Percentiles rank a stretch among this genome's conserved stretches.
Conservation (phyloP, 2,113 vertebrate genomes). For the Ctenodactylus gundi region DNA sequence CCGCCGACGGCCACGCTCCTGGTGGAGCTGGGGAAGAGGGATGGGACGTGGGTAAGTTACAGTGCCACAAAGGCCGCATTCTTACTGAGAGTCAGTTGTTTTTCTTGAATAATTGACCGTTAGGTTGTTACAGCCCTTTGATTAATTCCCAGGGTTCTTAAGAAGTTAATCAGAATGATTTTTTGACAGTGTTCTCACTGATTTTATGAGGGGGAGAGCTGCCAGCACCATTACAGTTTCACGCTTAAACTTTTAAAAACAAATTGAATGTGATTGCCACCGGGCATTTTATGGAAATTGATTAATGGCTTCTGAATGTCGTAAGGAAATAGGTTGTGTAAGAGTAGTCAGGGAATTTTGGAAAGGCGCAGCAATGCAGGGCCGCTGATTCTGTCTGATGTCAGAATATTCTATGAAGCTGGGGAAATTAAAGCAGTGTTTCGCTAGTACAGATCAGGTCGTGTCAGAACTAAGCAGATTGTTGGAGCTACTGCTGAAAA, state of each 20-base stretch:
- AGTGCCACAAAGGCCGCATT: not conserved
- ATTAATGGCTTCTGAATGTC: not conserved
- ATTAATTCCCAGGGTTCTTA: not conserved
- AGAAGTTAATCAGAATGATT: not conserved
- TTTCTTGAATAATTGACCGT: not conserved
- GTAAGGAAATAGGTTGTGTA: not conserved
- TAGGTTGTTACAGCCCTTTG: not conserved
- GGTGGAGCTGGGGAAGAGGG: not conserved
- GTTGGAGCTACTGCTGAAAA: not conserved
- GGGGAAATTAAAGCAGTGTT: not conserved
- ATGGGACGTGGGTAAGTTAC: not conserved
- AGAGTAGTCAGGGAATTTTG: not conserved
- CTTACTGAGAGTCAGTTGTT: not conserved
- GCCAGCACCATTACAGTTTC: not conserved
- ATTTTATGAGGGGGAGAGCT: not conserved
- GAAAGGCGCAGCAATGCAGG: not conserved
- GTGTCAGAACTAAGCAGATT: not conserved
- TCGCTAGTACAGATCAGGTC: not conserved
- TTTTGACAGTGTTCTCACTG: not conserved
- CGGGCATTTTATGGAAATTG: constrained; percentile 13
- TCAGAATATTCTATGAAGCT: not conserved
- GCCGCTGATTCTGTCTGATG: not conserved
- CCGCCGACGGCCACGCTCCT: not conserved
- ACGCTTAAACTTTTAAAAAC: not conserved
- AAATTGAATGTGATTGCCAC: not conserved